Conservation (phyloP, 2,113 vertebrate species). For the Garra rufa region DNA sequence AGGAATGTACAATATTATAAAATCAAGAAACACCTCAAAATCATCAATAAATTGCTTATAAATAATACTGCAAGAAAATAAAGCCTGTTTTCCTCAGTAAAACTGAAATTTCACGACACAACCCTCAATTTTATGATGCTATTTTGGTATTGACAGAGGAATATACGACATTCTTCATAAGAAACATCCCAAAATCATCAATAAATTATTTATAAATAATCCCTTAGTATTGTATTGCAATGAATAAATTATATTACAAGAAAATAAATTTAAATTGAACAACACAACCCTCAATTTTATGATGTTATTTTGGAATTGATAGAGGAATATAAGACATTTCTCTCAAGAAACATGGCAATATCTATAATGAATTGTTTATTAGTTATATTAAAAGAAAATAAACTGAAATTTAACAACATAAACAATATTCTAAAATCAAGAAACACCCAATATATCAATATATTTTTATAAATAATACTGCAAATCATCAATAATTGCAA, state of each 20-base stretch:
- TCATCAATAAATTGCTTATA: neutral
- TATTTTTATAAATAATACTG: neutral
- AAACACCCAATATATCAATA: neutral
- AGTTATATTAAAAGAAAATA: too few relatives aligned
- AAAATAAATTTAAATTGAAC: neutral
- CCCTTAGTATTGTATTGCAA: too few relatives aligned
- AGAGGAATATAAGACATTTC: neutral
- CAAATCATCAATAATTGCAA: too few relatives aligned
- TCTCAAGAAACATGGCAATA: neutral
- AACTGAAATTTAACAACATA: neutral
- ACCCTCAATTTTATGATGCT: neutral
- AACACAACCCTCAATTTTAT: neutral
- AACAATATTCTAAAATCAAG: neutral
- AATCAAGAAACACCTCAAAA: neutral
- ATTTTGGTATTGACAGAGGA: neutral
- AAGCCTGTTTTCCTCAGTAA: neutral
- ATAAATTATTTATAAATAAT: too few relatives aligned
- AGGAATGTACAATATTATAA: neutral
- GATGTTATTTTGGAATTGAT: neutral
- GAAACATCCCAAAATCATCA: neutral
- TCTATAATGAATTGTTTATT: too few relatives aligned
- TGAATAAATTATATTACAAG: neutral
- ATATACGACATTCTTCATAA: neutral
- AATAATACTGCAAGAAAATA: neutral
- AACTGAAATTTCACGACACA: neutral